A percentile compares a stretch with the other conserved stretches of the same genome.
These are phyloP conservation scores for Apostichopus californicus DNA, from an alignment of 35 echinoderm and acorn worm genomes.

Conservation along the genomic window DNA sequence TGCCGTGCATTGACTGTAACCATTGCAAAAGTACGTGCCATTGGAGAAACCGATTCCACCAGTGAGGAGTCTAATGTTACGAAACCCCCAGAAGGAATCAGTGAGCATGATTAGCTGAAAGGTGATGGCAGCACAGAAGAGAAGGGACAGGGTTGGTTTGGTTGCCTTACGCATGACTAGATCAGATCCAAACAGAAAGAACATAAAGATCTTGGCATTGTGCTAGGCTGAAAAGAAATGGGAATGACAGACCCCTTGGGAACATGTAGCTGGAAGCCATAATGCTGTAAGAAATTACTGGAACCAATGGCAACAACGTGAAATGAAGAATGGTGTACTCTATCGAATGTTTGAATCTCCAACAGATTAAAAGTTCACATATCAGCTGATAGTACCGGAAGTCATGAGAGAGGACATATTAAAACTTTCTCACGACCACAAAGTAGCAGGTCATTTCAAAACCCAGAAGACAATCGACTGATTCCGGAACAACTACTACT, in stretches of 20 bases:
- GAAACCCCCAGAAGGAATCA: too few relatives aligned
- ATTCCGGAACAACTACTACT: conserved; percentile 30
- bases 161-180: not conserved
- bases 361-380: not conserved
- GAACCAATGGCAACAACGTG: not conserved
- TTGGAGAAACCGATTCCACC: too few relatives aligned
- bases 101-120: too few relatives aligned
- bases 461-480: not conserved
- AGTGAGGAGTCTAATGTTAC: too few relatives aligned
- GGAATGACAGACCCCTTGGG: not conserved
- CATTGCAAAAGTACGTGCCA: not conserved
- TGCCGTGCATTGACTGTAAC: not conserved
- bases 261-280: not conserved
- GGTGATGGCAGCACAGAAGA: not conserved
- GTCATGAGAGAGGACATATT: not conserved
- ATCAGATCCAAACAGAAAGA: not conserved
- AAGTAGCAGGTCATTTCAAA: not conserved
- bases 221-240: not conserved
- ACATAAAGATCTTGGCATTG: not conserved
- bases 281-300: not conserved
- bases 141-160: not conserved
- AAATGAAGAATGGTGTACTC: not conserved
- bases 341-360: not conserved
- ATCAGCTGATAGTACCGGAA: conserved; percentile 19
- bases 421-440: not conserved